Base-by-base conservation (phyloP, 2,888 invertebrate genomes). In the Chymomyza amoena region DNA sequence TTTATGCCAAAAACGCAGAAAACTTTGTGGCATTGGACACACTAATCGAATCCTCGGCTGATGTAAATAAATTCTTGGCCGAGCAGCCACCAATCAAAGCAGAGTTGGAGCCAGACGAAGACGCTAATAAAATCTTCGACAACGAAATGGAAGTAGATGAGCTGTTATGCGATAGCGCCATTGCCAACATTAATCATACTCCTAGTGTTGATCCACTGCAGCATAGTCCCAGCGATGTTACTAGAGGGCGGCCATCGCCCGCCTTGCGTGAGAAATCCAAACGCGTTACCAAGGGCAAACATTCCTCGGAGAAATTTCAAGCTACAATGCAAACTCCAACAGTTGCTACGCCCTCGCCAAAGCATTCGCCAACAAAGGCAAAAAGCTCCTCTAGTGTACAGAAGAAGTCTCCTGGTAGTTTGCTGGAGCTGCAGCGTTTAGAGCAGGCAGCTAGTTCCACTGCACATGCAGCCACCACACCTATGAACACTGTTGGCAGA, bases 11-110 rank as follows among this genome's bases (percentile, higher is more conserved):
- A 67, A 95, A 96, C 90, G 94, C 95, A 81, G 93, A 93, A 77
- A 96, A 96, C 91, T 96, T 95, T 91, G 92, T 95, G 52, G 94
- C 95, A 9, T 92, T 96, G 65, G 96, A 96, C 90, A 93, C 94
- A 25, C 93, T 96, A 72, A 96, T 96, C 71, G 92, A 93, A 71
- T 92, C 93, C 25, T 94, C 95, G 65, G 93, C 95, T 0, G 95
- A 94, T 90, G 94, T 96, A 20, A 93, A 94, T 80, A 93, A 94
- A 59, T 95, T 96, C 92, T 93, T 96, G 20, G 94, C 94, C 82
- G 92, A 89, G 85, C 92, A 93, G 73, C 92, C 74, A 90, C 89
- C 89, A 91, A n/a, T 77, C 92, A 61, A 92, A 92, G 84, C 91
- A 92, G 13, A 54, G 18, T 1, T 15, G 18, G 18, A 54, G 9